Base-by-base conservation (phyloP, 2,888 invertebrate species). In the Synanthedon tipuliformis region DNA sequence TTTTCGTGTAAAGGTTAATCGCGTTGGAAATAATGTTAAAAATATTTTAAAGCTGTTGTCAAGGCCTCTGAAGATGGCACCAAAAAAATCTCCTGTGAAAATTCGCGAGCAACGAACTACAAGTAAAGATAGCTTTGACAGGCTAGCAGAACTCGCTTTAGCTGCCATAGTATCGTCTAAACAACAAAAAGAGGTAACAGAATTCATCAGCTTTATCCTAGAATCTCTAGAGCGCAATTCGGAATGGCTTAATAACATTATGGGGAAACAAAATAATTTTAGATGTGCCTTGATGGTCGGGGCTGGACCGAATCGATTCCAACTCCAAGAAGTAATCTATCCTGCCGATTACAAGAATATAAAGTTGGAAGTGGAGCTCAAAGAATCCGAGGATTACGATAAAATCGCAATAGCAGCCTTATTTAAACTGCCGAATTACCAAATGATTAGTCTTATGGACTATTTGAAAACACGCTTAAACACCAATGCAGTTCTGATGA, bases 241-340 rank as follows among this genome's bases (percentile, higher is more conserved):
- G 1, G 66, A 65, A 48, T 85, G 83, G 85, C 64, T 86, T 27
- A 87, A 84, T 63, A 65, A 59, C 15, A 58, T 81, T 11, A 75
- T 84, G 7, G 68, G 68, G 15, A 76, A 71, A 53, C 82, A 82
- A 56, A 65, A 65, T 49, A 64, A 75, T 62, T 87, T 87, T 61
- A 73, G 66, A 62, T 84, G 85, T 56, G 85, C 74, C 0, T 59
- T 85, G 52, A 67, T 85, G 75, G 71, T 71, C 2, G 85, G 86
- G 18, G 75, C 82, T 1, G 86, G 86, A 1, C 83, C 86, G 4
- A 84, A 85, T 55, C 74, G 86, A 52, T 85, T 83, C 56, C 78
- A 80, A 57, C 66, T 83, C 3, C 78, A 81, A 64, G 75, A 85
- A 64, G 73, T 78, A 10, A 81, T 86, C 53, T 86, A 85, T 57